Base-by-base conservation (phyloP, 2,113 vertebrate genomes). In the Eptatretus burgeri region DNA sequence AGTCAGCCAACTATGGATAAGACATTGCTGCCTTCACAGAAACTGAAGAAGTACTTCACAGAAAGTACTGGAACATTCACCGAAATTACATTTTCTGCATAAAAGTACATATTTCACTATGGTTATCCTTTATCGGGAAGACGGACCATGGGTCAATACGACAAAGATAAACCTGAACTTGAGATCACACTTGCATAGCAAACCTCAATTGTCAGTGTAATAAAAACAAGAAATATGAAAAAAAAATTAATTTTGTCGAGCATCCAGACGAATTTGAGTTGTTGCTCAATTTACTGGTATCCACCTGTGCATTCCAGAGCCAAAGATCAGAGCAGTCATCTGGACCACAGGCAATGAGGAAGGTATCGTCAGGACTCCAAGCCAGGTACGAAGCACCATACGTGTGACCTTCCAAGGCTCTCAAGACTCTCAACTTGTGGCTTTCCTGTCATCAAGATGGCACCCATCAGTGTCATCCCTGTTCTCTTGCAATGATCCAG, bases 301-400 rank as follows among this genome's bases (percentile, higher is more conserved):
- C 75, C 75, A 94, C 89, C 76, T 95, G 87, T 67, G 93, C 77
- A 67, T 87, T 95, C 87, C 89, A 95, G 63, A 94, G 82, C 89
- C 89, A 95, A 68, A 95, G 79, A 72, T 95, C 89, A 62, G 89
- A 94, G 75, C 89, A 95, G 78, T 95, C 89, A 68, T 95, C 89
- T 18, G 86, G 89, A 65, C 89, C 89, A 68, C 89, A 95, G 63
- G 89, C 89, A 71, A 94, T 84, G 71, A 95, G 81, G 60, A 89
- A 91, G 67, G 75, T 76, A 73, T 95, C 86, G 67, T 95, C 87
- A 1, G 86, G 87, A 73, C 89, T 94, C 89, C 89, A 95, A 10
- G 87, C 85, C 71, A 95, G 78, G n/a, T 93, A 93, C 14, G 89
- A 95, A 63, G 93, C 89, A 16, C 89, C 89, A 1, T 95, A 95